Evolutionary conservation across 23 tunicate species (phyloP).

Genomic region (Phallusia fumigata): DNA sequence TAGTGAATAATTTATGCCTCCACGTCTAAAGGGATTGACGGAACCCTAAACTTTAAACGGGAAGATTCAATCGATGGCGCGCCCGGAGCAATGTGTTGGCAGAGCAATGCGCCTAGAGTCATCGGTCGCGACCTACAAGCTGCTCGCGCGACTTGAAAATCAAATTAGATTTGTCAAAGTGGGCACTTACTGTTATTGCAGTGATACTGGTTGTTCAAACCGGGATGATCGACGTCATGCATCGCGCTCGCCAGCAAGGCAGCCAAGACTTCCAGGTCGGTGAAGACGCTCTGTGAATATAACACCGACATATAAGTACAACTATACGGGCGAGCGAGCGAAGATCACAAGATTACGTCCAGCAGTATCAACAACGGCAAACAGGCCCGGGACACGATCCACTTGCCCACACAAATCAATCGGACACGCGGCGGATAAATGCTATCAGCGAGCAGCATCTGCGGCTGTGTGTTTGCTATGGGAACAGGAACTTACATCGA

Average conservation of each 20-base stretch:
- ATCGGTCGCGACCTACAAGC: no score
- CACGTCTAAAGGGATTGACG: slow-evolving; percentile 7
- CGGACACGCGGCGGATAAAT: slow-evolving; percentile 1
- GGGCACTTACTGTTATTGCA: slow-evolving; percentile 73
- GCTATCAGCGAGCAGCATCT: neutral
- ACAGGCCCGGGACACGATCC: neutral
- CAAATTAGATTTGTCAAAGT: neutral
- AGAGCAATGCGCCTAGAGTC: no score
- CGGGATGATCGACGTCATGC: slow-evolving; percentile 93
- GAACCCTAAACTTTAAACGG: neutral
- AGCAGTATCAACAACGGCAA: neutral
- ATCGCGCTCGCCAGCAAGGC: slow-evolving; percentile 86
- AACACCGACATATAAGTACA: neutral
- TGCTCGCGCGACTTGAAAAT: neutral
- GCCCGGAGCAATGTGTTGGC: neutral
- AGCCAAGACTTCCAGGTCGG: slow-evolving; percentile 72
- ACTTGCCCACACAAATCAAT: neutral
- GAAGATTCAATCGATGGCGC: neutral
- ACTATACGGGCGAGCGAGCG: neutral
- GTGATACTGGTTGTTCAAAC: slow-evolving; percentile 87
- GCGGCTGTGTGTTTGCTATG: neutral
- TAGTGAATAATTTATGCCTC: neutral
- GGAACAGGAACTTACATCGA: slow-evolving; percentile 51
- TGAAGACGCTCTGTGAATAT: slow-evolving; percentile 65
- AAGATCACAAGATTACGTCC: slow-evolving; percentile 3